A percentile compares a stretch with the other conserved stretches of the same genome.
Evolutionary conservation across 2,113 vertebrate genomes (phyloP).

Genomic region (Rhombomys opimus): DNA sequence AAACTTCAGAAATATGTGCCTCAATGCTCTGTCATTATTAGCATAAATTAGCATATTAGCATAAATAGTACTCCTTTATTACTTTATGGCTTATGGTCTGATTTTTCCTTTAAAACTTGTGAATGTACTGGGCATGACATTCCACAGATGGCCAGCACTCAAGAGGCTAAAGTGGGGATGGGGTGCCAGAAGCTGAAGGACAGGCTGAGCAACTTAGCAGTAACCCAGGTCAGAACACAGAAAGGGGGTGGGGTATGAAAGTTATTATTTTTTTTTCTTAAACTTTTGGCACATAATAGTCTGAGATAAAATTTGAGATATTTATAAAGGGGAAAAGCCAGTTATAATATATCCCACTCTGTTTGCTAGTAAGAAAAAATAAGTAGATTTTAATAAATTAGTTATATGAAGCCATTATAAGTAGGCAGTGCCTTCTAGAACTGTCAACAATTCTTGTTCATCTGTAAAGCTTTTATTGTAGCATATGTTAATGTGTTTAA

Average conservation of each 20-base stretch:
- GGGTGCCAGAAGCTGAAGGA: not conserved
- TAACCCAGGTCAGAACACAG: not conserved
- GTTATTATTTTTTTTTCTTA: conserved; percentile 2
- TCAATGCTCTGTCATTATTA: not conserved
- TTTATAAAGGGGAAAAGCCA: not conserved
- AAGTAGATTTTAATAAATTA: not conserved
- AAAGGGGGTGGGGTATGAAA: not conserved
- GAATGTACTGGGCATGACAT: not conserved
- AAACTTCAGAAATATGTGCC: not conserved
- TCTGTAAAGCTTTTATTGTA: not conserved
- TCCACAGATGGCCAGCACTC: not conserved
- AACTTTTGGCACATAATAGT: not conserved
- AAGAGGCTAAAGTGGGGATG: not conserved
- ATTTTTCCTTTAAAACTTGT: not conserved
- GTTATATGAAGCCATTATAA: not conserved
- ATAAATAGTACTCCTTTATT: not conserved
- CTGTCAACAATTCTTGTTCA: not conserved
- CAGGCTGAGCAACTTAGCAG: not conserved
- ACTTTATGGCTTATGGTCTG: not conserved
- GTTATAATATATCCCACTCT: not conserved
- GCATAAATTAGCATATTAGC: not conserved
- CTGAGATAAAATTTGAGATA: not conserved
- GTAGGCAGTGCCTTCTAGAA: not conserved
- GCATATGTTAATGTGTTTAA: not conserved
- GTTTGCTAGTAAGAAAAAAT: not conserved